Conservation (phyloP, 2,888 invertebrate genomes). For the Agrilus biguttatus region DNA sequence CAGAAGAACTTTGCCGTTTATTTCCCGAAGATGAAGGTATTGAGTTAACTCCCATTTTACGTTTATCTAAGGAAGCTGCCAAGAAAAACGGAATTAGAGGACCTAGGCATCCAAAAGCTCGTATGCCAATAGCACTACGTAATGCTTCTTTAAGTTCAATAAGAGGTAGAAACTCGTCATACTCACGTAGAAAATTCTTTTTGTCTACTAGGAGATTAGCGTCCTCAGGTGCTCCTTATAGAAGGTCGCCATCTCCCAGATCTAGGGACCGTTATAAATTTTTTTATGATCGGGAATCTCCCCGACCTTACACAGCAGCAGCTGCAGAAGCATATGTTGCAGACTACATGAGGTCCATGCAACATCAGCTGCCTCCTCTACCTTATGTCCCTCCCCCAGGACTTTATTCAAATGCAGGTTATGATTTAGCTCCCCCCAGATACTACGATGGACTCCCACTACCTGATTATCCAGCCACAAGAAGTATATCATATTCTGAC, state of each 20-base stretch:
- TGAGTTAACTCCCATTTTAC: conserved; percentile 75
- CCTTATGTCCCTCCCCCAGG: conserved; percentile 65
- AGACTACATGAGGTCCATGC: conserved; percentile 81
- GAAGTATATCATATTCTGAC: conserved; percentile 42
- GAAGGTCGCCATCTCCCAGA: conserved; percentile 44
- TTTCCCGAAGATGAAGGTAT: conserved; percentile 88
- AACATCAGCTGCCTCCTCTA: conserved; percentile 70
- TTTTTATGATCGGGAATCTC: conserved; percentile 45
- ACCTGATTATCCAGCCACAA: conserved; percentile 54
- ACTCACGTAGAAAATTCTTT: conserved; percentile 48
- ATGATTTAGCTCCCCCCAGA: conserved; percentile 39
- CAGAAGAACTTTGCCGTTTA: conserved; percentile 82
- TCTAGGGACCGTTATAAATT: conserved; percentile 44
- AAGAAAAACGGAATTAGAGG: conserved; percentile 35
- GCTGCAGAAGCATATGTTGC: conserved; percentile 78
- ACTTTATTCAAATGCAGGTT: conserved; percentile 30
- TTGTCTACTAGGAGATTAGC: conserved; percentile 47
- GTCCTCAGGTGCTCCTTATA: conserved; percentile 34
- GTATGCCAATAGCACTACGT: conserved; percentile 34
- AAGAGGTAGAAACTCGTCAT: conserved; percentile 37
- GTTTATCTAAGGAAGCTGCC: conserved; percentile 73
- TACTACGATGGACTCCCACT: conserved; percentile 66
- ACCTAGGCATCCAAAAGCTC: conserved; percentile 28
- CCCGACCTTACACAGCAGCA: conserved; percentile 35
- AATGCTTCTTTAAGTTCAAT: conserved; percentile 35